Evolutionary conservation across 2,797 vertebrate species (phyloP).

Genomic region (Gallirallus australis): DNA sequence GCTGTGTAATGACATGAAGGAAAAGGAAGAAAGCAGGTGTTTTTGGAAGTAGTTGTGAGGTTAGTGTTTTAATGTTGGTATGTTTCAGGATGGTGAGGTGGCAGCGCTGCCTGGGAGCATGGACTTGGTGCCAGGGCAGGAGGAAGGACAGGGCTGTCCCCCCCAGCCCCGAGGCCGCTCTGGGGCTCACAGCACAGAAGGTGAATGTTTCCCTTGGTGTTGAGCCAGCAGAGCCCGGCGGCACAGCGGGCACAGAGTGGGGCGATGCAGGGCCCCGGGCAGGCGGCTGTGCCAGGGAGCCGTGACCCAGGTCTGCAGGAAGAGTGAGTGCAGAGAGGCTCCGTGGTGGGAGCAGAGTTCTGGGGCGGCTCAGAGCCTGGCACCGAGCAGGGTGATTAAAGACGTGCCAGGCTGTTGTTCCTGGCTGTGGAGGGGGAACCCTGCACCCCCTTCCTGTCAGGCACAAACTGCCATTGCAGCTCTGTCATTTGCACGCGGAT

Average conservation of each 20-base stretch:
- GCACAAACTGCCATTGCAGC: background rate
- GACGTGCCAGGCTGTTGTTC: fast-evolving
- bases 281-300: background rate
- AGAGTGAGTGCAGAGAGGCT: fast-evolving
- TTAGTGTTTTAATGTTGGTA: background rate
- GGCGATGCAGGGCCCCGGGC: background rate
- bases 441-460: fast-evolving
- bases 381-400: fast-evolving
- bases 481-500: background rate
- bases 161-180: background rate
- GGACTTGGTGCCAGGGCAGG: fast-evolving
- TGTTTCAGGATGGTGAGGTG: fast-evolving
- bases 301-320: background rate
- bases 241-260: fast-evolving
- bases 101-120: fast-evolving
- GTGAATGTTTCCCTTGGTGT: background rate
- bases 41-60: background rate
- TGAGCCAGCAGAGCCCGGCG: background rate
- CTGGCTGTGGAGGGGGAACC: fast-evolving
- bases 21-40: background rate
- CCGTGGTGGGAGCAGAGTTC: fast-evolving
- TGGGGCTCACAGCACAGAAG: background rate
- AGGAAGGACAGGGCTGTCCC: too few relatives aligned
- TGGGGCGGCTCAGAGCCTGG: background rate
- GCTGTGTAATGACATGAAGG: background rate